Conservation (phyloP, 1,140 invertebrate species). For the Eriosoma lanigerum region DNA sequence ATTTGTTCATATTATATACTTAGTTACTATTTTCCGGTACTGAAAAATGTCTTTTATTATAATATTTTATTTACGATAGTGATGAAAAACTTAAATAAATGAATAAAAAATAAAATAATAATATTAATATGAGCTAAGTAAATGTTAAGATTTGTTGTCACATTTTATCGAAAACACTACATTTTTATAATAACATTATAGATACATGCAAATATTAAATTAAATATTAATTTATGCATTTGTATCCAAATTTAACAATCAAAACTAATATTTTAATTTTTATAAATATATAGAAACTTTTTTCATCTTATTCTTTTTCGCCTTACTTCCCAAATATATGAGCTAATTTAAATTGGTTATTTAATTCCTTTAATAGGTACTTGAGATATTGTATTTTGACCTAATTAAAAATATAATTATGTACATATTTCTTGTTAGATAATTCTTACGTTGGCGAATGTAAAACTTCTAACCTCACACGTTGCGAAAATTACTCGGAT, state of each 20-base stretch:
- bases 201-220: too few relatives aligned
- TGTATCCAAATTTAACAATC: too few relatives aligned
- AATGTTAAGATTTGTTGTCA: background rate
- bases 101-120: background rate
- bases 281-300: too few relatives aligned
- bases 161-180: background rate
- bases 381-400: background rate
- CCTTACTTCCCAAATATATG: too few relatives aligned
- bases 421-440: background rate
- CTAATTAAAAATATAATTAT: background rate
- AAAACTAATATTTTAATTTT: too few relatives aligned
- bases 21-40: background rate
- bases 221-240: too few relatives aligned
- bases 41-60: background rate
- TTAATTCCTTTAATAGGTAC: too few relatives aligned
- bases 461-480: background rate
- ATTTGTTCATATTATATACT: background rate
- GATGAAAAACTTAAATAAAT: background rate
- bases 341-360: too few relatives aligned
- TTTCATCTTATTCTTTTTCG: too few relatives aligned
- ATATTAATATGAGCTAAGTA: background rate
- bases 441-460: background rate
- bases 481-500: constrained; percentile 10
- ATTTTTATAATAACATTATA: too few relatives aligned
- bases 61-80: background rate